Evolutionary conservation across 2,888 invertebrate species (phyloP), one percentile per base, ranked within the genome.

Genomic region (Cheilosia grossa): DNA sequence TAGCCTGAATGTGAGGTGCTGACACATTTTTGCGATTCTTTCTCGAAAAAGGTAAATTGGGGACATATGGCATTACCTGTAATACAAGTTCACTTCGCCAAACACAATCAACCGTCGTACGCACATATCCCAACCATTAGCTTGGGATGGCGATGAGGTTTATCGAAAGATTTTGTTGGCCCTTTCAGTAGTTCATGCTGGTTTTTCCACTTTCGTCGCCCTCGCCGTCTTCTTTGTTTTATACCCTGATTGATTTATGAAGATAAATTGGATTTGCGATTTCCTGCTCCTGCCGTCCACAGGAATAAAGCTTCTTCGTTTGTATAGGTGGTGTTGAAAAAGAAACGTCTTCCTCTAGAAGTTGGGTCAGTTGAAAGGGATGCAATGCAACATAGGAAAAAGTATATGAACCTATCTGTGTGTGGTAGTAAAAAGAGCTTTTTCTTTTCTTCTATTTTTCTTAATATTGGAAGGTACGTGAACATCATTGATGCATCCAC

Each of bases 181-280:
- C 24, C 37, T 51, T 58, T 70, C 40, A n/a, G 37, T 51, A 59
- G 59, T 42, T 51, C 40, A 59, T 42, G 40, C 24, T 59, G 27
- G 70, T 40, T 19, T 72, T 24, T 51, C 42, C 53, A 30, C 19
- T 40, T 51, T 61, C 21, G 59, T 49, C 40, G 10, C 51, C 42
- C 44, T 53, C 30, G 13, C 19, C 4, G 21, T 21, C 33, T 61
- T 69, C 61, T 51, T 72, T 72, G 72, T 72, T 49, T 54, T 61
- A 9, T 30, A 42, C 40, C 27, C 51, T 40, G 53, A 66, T 53
- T 66, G 66, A 66, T 66, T 66, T 66, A 66, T 66, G 66, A 66
- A 66, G 66, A 66, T 66, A 53, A 40, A 66, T 66, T 66, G 66
- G 53, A 66, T 66, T 59, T 49, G 42, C 59, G 61, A 42, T 42